Evolutionary conservation across 1,140 invertebrate species (phyloP).

Genomic region (Venturia canescens): DNA sequence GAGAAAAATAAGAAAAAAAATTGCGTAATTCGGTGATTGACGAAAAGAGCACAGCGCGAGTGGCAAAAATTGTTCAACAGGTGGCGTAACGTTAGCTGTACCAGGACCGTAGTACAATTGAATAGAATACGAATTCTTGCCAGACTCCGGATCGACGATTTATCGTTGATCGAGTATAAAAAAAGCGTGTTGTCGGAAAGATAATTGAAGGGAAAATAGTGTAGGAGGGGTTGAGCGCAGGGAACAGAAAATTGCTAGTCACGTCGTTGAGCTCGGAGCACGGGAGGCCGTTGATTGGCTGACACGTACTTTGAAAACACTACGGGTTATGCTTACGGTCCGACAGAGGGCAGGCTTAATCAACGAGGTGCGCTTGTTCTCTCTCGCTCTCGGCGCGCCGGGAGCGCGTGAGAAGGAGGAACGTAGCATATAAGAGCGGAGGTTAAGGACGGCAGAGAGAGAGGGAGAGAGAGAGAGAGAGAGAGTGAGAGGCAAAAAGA

Average conservation of each 20-base stretch:
- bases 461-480: constrained; percentile 27
- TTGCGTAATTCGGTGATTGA: too few species aligned
- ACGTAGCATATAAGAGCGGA: background rate
- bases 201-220: background rate
- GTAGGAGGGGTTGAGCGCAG: background rate
- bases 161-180: too few species aligned
- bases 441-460: constrained; percentile 32
- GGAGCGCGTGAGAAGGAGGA: constrained; percentile 27
- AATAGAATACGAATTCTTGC: too few species aligned
- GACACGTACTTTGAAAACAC: constrained; percentile 47
- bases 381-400: constrained; percentile 18
- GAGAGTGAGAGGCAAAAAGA: constrained; percentile 8
- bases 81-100: too few species aligned
- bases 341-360: constrained; percentile 46
- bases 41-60: too few species aligned
- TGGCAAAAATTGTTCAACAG: too few species aligned
- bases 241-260: background rate
- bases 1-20: too few species aligned
- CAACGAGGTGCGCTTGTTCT: background rate
- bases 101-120: too few species aligned
- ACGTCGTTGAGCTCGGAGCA: constrained; percentile 30
- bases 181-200: background rate
- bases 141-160: too few species aligned
- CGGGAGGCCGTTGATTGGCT: constrained; percentile 54
- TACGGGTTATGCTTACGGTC: constrained; percentile 40